Evolutionary conservation across 30 jellyfish, hydroid and myxozoan species (phyloP), one percentile per base, ranked within the genome.

Genomic region (Pseudorhiza aurosa): DNA sequence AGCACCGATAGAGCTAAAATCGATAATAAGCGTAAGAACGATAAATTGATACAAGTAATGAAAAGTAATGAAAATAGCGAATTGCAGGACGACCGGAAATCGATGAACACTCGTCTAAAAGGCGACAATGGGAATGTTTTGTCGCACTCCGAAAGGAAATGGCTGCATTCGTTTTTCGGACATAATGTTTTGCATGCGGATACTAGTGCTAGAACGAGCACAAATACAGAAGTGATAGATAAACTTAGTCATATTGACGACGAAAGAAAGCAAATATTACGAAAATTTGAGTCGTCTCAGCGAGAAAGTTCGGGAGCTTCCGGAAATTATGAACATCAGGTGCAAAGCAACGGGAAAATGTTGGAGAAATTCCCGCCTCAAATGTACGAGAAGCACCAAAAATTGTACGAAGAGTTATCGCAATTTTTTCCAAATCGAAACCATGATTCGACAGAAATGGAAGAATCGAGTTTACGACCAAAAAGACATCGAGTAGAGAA

Each of bases 391-490:
- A 62, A 77, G 31, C 77, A 63, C 49, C 72, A 74, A 46, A 28
- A 77, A 29, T 39, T 77, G 67, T 77, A 46, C 45, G 77, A 51
- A 18, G 89, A 77, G 77, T 64, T 77, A 15, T 77, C 89, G 75
- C 89, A 42, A 27, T 76, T 55, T 37, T 76, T 76, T 39, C 70
- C 74, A 0, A 53, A 43, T 11, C 24, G 35, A n/a, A 46, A 72
- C n/a, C 15, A 46, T 5, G 51, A 30, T 15, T 39, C 21, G 8
- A 6, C 17, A 17, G 80, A 24, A 4, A 4, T 44, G 1, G 73
- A 21, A 9, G 37, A 45, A 43, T 17, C 62, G n/a, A 47, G 21
- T 30, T 37, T 65, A 44, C 82, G 82, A 17, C 68, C 67, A 42
- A 68, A 68, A 25, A 46, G 82, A 42, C 47, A 68, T 42, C 37